Base-by-base conservation (phyloP, 2,797 vertebrate species). In the Danio kyathit region DNA sequence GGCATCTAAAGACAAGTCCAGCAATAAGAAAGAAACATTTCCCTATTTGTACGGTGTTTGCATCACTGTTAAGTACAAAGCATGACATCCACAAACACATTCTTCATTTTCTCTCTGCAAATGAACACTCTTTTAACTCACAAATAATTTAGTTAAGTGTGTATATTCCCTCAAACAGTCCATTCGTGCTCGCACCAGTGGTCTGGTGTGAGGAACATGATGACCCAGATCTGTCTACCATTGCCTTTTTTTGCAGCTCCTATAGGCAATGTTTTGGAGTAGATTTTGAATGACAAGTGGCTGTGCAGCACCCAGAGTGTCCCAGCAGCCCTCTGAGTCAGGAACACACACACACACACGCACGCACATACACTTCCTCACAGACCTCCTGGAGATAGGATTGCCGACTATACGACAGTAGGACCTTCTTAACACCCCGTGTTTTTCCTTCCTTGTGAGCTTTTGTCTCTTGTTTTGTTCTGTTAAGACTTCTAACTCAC, bases 181-280 rank as follows among this genome's bases (percentile, higher is more conserved):
- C 46, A 38, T 67, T 54, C 54, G 64, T 67, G 16, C 21, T 43
- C 21, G 48, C 54, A 67, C 59, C 60, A 72, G 7, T 64, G 79
- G 56, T 51, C 67, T 79, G 72, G 80, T 76, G 75, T 52, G 13
- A 76, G 72, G 85, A 86, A 83, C 82, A 83, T 40, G 59, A 41
- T 84, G 87, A 89, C 88, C 88, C 78, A 87, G 79, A 90, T 88
- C 83, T 88, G 83, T 87, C 85, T 44, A 71, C 72, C 63, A 63
- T 61, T 73, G 81, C 82, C 86, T 88, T 79, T 21, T 71, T 64
- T 40, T 73, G 48, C 74, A 59, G 76, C 76, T 86, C 41, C 74
- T 61, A 84, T 81, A 81, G 79, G 65, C 65, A 12, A 75, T 77
- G 49, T 38, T 59, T 60, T 72, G 40, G 7, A 74, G 74, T 71